Percentiles rank a stretch among this genome's conserved stretches.
Evolutionary conservation across 2,797 vertebrate species (phyloP).

Genomic region (Acrocephalus scirpaceus): DNA sequence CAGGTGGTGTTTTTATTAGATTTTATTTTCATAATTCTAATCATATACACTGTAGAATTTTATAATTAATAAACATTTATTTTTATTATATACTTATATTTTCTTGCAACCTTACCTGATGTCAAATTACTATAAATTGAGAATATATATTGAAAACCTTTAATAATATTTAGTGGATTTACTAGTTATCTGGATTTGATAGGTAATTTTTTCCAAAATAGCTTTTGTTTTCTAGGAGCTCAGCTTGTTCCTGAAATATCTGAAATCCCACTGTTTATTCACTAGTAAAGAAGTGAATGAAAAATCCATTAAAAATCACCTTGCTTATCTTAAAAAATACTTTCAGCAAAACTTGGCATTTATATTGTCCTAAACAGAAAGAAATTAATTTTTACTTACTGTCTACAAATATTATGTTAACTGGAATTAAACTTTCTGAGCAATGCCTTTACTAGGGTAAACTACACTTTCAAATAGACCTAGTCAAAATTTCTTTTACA

Average conservation of each 20-base stretch:
- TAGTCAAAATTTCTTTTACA: slow-evolving; percentile 76
- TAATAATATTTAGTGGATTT: background rate
- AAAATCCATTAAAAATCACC: background rate
- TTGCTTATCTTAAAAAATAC: background rate
- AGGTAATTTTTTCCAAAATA: background rate
- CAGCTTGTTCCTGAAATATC: background rate
- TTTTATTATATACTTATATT: background rate
- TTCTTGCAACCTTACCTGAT: background rate
- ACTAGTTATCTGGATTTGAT: background rate
- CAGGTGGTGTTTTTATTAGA: background rate
- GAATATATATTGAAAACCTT: background rate
- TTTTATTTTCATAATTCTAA: background rate
- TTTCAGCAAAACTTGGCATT: slow-evolving; percentile 50
- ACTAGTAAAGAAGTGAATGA: background rate
- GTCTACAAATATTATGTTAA: slow-evolving; percentile 35
- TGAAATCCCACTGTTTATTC: background rate
- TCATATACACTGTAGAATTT: rapidly evolving
- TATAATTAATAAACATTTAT: background rate
- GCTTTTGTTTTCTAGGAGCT: background rate
- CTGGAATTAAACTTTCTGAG: slow-evolving; percentile 65
- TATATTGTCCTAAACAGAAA: slow-evolving; percentile 41
- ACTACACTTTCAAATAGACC: slow-evolving; percentile 72
- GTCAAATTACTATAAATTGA: background rate
- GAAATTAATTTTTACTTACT: slow-evolving; percentile 54
- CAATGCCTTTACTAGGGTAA: slow-evolving; percentile 51